Base-by-base conservation (phyloP, 2,888 invertebrate species). In the Slavum lentiscoides region DNA sequence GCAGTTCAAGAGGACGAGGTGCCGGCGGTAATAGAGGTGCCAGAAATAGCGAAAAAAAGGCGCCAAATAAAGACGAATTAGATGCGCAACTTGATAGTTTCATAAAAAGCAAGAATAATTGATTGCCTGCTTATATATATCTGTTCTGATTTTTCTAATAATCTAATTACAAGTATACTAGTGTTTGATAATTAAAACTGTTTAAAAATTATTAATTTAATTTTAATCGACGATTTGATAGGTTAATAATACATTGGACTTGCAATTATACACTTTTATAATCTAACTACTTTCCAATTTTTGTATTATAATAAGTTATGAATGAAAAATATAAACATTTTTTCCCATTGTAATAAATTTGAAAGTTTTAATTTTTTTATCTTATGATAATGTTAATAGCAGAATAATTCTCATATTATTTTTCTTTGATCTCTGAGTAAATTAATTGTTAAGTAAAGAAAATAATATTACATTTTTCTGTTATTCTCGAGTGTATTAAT, bases 11-110 rank as follows among this genome's bases (percentile, higher is more conserved):
- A 73, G 82, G 77, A 74, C 43, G 75, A 58, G 75, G 81, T 39
- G 61, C 58, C 9, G 85, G 86, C 74, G 86, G 87, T 30, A 13
- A 13, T 49, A 84, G 85, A 67, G 85, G 85, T 11, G 83, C 85
- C 39, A 83, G 84, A 81, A 84, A 84, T 37, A 64, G 2, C 43
- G 72, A 72, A n/a, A 80, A 66, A 58, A 80, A 80, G 15, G 39
- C 39, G 19, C 80, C 80, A 39, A 72, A 80, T 43, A 80, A 80
- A 66, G 80, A 80, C 58, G 80, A 80, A 72, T 17, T 80, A 55
- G 80, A 80, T 72, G 80, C 80, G 58, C 80, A 80, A 72, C 72
- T 80, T 30, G 80, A 80, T 55, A 80, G 64, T 19, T 72, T 72
- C 19, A 72, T 80, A 5, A 80, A 80, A 58, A 80, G 72, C 80